Percentiles rank a stretch among this genome's conserved stretches.
phyloP scores from a whole-genome alignment of 2,797 vertebrate species.

The Graptemys geographica region DNA sequence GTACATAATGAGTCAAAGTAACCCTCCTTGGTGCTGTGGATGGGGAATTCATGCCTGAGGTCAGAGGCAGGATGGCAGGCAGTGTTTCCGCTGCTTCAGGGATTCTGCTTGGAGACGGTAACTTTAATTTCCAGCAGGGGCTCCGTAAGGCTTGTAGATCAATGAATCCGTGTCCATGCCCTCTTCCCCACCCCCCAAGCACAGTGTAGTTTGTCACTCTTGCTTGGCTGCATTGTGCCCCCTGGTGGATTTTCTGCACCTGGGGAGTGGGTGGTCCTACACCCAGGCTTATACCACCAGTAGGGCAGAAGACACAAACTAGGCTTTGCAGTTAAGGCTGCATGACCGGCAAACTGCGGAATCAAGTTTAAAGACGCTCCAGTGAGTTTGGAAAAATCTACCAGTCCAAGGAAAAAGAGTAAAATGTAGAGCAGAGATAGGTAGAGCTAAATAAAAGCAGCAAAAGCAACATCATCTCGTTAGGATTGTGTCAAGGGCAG shows the following conservation, averaged over 20 bases:
- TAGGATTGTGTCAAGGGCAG: conserved; percentile 72
- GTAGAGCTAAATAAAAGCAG: conserved; percentile 36
- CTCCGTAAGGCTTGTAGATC: neutral
- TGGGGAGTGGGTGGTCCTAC: neutral
- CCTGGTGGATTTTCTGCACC: neutral
- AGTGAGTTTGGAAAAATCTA: neutral
- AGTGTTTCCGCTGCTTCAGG: neutral
- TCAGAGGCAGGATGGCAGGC: neutral
- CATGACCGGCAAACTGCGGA: neutral
- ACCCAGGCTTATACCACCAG: no score
- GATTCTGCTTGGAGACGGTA: neutral
- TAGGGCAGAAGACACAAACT: neutral
- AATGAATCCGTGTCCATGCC: neutral
- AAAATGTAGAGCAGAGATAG: neutral
- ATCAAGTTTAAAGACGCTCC: neutral
- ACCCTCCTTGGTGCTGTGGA: neutral
- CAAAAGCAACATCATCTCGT: conserved; percentile 46
- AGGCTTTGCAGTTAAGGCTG: neutral
- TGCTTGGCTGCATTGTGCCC: neutral
- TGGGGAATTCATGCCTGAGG: neutral
- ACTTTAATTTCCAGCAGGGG: neutral
- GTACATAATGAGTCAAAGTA: rapidly evolving
- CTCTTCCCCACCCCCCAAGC: neutral
- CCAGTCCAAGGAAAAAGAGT: neutral
- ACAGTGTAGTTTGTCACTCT: neutral